Base-by-base conservation (phyloP, 2,888 invertebrate genomes). In the Oligia strigilis region DNA sequence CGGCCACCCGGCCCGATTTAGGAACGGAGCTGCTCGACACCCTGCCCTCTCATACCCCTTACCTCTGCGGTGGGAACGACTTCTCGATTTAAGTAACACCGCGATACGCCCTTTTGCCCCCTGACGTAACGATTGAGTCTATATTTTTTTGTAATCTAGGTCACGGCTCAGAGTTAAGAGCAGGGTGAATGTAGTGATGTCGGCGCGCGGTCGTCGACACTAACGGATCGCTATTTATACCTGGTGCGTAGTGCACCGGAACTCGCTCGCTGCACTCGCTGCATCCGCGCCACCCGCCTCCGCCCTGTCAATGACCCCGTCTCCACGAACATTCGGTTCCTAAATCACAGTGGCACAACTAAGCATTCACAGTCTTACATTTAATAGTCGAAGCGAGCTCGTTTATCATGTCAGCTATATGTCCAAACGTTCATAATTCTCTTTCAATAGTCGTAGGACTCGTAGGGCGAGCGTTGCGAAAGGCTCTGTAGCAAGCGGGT, bases 151-250 rank as follows among this genome's bases (percentile, higher is more conserved):
- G 64, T 65, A 90, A 95, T 94, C 93, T 95, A 92, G 95, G 95
- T 95, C 95, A 95, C 87, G 93, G 91, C 91, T 92, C 90, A 90
- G 92, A 90, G 89, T 89, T 88, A 90, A 91, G 91, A 92, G 90
- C 92, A 93, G 93, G 94, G 93, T 93, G 91, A 92, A 91, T 88
- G 91, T 88, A 89, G 89, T 93, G 92, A 92, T 92, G 94, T 93
- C 92, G 92, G 92, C 90, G 91, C 92, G 94, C 96, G 97, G 97
- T 97, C 97, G 96, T 96, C 96, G 97, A 97, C 97, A 96, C 96
- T 97, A 97, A 97, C 97, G 97, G 97, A 94, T 94, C 94, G 95
- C 97, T 97, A 97, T 97, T 96, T 96, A 96, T 97, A 97, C 97
- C 96, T 96, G 96, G 94, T 93, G 92, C 94, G 95, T 95, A 95